These are phyloP conservation scores for Stictocephala bisonia DNA, from an alignment of 2,888 invertebrate genomes.

Conservation along the genomic window DNA sequence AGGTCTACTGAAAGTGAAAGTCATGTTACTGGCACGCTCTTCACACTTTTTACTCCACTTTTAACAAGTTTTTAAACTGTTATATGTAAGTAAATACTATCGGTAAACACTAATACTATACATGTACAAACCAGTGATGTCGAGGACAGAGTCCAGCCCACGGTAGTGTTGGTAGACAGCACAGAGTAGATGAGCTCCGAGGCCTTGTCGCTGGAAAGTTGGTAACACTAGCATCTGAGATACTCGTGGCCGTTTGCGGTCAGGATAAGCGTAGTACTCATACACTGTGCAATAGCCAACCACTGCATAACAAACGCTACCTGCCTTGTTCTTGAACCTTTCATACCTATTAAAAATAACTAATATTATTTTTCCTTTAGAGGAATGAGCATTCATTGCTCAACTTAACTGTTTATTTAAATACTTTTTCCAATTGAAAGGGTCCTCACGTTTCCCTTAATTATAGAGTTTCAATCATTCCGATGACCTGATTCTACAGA, in stretches of 20 bases:
- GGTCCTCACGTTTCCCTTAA: too few species aligned
- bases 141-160: slow-evolving; percentile 69
- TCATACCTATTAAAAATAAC: slow-evolving; percentile 79
- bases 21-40: too few species aligned
- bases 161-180: slow-evolving; percentile 71
- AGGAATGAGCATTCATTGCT: too few species aligned
- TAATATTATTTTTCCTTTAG: too few species aligned
- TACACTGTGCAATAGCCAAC: slow-evolving; percentile 93
- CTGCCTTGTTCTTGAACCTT: slow-evolving; percentile 72
- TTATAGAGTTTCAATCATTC: too few species aligned
- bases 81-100: too few species aligned
- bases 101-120: too few species aligned
- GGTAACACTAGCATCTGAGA: slow-evolving; percentile 94
- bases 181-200: slow-evolving; percentile 82
- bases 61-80: too few species aligned
- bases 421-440: too few species aligned
- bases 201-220: slow-evolving; percentile 87
- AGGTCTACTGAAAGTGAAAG: too few species aligned
- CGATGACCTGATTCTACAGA: too few species aligned
- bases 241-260: slow-evolving; percentile 86
- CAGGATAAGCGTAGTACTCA: slow-evolving; percentile 94
- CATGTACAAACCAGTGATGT: slow-evolving; percentile 75
- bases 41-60: slow-evolving; percentile 39
- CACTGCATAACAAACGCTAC: slow-evolving; percentile 78
- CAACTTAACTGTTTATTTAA: too few species aligned